Percentiles rank a stretch among this genome's conserved stretches.
Evolutionary conservation across 2,888 invertebrate species (phyloP).

Genomic region (Aplocera efformata): DNA sequence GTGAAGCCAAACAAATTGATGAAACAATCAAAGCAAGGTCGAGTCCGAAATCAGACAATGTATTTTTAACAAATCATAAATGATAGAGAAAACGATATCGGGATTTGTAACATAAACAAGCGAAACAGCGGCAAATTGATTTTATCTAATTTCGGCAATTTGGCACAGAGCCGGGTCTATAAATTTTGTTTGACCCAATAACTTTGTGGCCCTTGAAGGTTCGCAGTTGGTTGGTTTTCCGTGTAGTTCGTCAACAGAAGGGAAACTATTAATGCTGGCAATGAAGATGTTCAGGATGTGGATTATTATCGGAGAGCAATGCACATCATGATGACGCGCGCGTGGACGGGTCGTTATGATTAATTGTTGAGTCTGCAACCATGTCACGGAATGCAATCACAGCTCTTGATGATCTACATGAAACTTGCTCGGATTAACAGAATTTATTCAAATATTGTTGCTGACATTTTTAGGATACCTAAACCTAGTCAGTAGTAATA

Average conservation of each 20-base stretch:
- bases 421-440: neutral
- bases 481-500: too few relatives aligned
- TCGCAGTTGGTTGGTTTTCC: constrained; percentile 29
- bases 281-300: constrained; percentile 38
- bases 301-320: constrained; percentile 32
- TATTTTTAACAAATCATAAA: constrained; percentile 9
- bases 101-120: constrained; percentile 7
- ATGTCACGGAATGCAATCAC: constrained; percentile 20
- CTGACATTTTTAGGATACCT: too few relatives aligned
- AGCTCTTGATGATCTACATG: constrained; percentile 16
- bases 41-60: constrained; percentile 10
- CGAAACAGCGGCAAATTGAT: constrained; percentile 19
- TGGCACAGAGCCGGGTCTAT: constrained; percentile 20
- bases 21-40: constrained; percentile 36
- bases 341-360: constrained; percentile 40
- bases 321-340: constrained; percentile 28
- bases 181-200: constrained; percentile 30
- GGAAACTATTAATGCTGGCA: constrained; percentile 35
- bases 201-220: constrained; percentile 29
- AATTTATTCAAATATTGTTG: neutral
- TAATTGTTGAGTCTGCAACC: constrained; percentile 33
- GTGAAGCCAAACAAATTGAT: constrained; percentile 29
- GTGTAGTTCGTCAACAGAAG: constrained; percentile 39
- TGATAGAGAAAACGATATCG: neutral
- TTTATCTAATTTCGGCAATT: constrained; percentile 26